A percentile compares a stretch with the other conserved stretches of the same genome.
phyloP scores from a whole-genome alignment of 1,140 invertebrate species.

The Stegodyphus dumicola region DNA sequence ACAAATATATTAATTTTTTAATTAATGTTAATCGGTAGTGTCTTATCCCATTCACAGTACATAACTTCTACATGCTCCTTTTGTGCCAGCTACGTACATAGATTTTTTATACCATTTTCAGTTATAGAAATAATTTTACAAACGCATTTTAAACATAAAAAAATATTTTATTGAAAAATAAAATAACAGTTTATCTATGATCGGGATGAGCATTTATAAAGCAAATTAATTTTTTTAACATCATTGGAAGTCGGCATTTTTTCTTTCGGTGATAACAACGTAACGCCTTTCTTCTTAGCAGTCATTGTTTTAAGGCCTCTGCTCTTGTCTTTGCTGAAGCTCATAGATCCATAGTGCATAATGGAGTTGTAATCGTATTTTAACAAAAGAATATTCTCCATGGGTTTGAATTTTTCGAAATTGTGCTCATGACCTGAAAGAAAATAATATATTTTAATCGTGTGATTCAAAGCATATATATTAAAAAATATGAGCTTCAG shows the following conservation, averaged over 20 bases:
- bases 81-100: too few relatives aligned
- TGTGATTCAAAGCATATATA: too few relatives aligned
- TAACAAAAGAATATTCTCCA: neutral
- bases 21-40: too few relatives aligned
- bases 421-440: neutral
- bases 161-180: too few relatives aligned
- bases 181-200: too few relatives aligned
- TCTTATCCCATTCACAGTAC: too few relatives aligned
- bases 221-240: neutral
- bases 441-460: neutral
- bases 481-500: too few relatives aligned
- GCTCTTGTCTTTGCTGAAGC: neutral
- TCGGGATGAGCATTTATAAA: neutral
- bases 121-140: too few relatives aligned
- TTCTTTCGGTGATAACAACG: neutral
- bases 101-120: too few relatives aligned
- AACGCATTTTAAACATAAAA: too few relatives aligned
- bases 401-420: neutral
- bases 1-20: too few relatives aligned
- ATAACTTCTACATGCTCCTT: too few relatives aligned
- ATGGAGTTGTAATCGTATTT: neutral
- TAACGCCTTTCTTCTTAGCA: neutral
- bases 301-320: neutral
- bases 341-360: neutral
- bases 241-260: neutral